Percentiles rank a stretch among this genome's conserved stretches.
phyloP scores from a whole-genome alignment of 2,113 vertebrate species.

The Climacteris rufus region DNA sequence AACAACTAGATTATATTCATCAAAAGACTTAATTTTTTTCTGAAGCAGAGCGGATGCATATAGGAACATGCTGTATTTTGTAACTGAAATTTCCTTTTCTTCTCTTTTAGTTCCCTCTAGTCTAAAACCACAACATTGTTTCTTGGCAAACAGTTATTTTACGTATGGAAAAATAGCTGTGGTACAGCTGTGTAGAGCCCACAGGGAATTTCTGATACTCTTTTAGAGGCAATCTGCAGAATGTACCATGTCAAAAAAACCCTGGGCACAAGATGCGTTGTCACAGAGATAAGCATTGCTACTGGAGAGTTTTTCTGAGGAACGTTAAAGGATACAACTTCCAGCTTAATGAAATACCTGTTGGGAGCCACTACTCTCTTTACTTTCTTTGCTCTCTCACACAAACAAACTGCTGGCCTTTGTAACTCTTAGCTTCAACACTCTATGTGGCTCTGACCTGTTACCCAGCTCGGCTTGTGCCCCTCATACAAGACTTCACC shows the following conservation, averaged over 20 bases:
- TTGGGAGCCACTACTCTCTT: background rate
- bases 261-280: background rate
- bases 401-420: background rate
- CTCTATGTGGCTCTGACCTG: rapidly evolving
- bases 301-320: background rate
- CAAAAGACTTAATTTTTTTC: background rate
- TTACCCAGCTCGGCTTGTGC: rapidly evolving
- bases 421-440: background rate
- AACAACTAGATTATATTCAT: background rate
- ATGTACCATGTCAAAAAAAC: background rate
- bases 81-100: background rate
- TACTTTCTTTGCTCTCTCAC: background rate
- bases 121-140: background rate
- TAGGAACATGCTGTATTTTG: background rate
- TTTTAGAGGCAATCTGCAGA: background rate
- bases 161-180: background rate
- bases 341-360: background rate
- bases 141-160: background rate
- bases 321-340: background rate
- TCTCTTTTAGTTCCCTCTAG: background rate
- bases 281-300: background rate
- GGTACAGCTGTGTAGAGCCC: background rate
- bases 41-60: background rate
- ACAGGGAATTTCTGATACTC: background rate
- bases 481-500: background rate